phyloP scores from a whole-genome alignment of 2,888 invertebrate genomes.

The Catocala nupta region DNA sequence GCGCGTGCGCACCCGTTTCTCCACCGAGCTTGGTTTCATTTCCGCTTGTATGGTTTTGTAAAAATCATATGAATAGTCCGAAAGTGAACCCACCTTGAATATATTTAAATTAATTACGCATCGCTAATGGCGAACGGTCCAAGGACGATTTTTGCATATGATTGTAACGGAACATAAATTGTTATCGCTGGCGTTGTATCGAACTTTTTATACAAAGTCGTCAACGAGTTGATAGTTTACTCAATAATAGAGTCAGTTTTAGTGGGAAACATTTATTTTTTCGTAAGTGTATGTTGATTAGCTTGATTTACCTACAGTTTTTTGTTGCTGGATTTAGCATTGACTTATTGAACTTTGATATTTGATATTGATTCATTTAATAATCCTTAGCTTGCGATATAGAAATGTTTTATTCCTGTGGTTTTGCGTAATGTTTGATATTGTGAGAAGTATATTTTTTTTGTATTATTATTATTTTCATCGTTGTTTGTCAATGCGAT shows the following conservation, averaged over 20 bases:
- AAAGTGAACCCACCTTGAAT: constrained; percentile 76
- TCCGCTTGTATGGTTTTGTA: constrained; percentile 70
- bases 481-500: constrained; percentile 4
- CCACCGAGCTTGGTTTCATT: constrained; percentile 65
- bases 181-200: constrained; percentile 52
- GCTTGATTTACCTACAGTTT: constrained; percentile 17
- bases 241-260: constrained; percentile 32
- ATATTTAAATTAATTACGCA: constrained; percentile 81
- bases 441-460: background rate
- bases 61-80: constrained; percentile 74
- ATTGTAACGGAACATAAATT: constrained; percentile 70
- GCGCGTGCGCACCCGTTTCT: constrained; percentile 50
- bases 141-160: constrained; percentile 84
- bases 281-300: constrained; percentile 34
- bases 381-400: constrained; percentile 9
- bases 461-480: constrained; percentile 12
- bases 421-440: constrained; percentile 6
- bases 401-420: constrained; percentile 18
- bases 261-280: constrained; percentile 29
- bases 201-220: constrained; percentile 52
- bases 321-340: constrained; percentile 20
- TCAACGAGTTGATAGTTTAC: constrained; percentile 36
- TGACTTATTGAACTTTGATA: constrained; percentile 35
- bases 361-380: constrained; percentile 11
- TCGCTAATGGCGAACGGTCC: constrained; percentile 68